Base-by-base conservation (phyloP, 2,888 invertebrate genomes). In the Eristalis pertinax region DNA sequence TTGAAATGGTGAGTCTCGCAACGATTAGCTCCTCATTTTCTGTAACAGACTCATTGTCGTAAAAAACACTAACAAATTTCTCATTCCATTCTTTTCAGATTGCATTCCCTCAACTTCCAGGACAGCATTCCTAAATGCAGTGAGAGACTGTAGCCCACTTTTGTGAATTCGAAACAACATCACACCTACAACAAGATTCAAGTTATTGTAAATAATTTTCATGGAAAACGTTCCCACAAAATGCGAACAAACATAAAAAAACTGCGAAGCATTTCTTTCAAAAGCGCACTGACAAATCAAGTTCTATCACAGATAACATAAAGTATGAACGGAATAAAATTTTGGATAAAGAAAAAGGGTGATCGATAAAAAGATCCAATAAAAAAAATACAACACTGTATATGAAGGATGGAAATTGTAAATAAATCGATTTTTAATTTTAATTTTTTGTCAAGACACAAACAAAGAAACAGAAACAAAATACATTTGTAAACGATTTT, bases 211-310 rank as follows among this genome's bases (percentile, higher is more conserved):
- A 56, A 82, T 78, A 78, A 24, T 11, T 74, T 22, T 2, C 11
- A 26, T 26, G 15, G 26, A 24, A 60, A 24, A 62, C 65, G 41
- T 67, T 10, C 1, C 13, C 50, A 19, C 32, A 72, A 41, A 65
- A 4, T 3, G n/a, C n/a, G 26, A n/a, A 22, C 38, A 38, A 77
- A 56, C 7, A n/a, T n/a, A 15, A 26, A 41, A 72, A 72, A 63
- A 62, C 10, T 50, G 22, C 4, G 65, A 69, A 64, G 43, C 15
- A 62, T 67, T 38, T 72, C 65, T 70, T n/a, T 72, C 50, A 70
- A 77, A 65, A 77, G 72, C 86, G 86, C 86, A 86, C 86, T 72
- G 86, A 86, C 86, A 86, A 86, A 86, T 86, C 86, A 86, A 75
- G 43, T 86, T 86, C 75, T 77, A 74, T 73, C 69, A 65, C 85